Conservation (phyloP, 2,888 invertebrate species). For the Agonopterix arenella region DNA sequence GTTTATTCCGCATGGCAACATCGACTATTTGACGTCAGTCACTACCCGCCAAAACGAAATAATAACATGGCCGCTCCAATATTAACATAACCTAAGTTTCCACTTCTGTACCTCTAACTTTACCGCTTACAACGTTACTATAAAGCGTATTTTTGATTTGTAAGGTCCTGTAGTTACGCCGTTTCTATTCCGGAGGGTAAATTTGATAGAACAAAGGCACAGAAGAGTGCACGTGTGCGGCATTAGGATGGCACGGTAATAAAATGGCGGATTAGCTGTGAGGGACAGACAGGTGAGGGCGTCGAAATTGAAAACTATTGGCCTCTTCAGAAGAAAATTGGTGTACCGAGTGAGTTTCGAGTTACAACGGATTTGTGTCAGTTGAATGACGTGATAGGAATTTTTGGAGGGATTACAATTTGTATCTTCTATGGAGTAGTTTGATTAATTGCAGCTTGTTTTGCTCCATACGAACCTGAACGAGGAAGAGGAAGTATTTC, state of each 20-base stretch:
- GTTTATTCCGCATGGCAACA: conserved; percentile 76
- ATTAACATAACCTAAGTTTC: conserved; percentile 21
- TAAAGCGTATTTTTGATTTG: conserved; percentile 22
- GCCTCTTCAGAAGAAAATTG: conserved; percentile 54
- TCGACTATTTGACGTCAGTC: conserved; percentile 67
- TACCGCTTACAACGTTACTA: conserved; percentile 5
- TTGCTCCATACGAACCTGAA: no score
- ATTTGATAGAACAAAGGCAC: conserved; percentile 66
- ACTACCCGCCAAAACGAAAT: conserved; percentile 71
- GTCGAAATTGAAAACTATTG: conserved; percentile 68
- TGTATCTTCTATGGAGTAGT: no score
- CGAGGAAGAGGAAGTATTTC: no score
- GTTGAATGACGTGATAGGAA: conserved; percentile 29
- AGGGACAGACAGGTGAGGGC: conserved; percentile 64
- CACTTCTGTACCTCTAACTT: conserved; percentile 11
- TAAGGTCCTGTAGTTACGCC: conserved; percentile 11
- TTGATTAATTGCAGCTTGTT: no score
- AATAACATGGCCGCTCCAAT: conserved; percentile 50
- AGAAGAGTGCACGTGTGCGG: conserved; percentile 61
- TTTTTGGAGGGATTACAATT: conserved; percentile 14
- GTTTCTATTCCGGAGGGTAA: conserved; percentile 24
- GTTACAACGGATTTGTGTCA: conserved; percentile 48
- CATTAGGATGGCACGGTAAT: conserved; percentile 64
- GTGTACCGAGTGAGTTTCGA: conserved; percentile 33
- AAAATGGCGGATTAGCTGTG: conserved; percentile 63